Base-by-base conservation (phyloP, 2,113 vertebrate species). In the Mesembrinibis cayennensis region DNA sequence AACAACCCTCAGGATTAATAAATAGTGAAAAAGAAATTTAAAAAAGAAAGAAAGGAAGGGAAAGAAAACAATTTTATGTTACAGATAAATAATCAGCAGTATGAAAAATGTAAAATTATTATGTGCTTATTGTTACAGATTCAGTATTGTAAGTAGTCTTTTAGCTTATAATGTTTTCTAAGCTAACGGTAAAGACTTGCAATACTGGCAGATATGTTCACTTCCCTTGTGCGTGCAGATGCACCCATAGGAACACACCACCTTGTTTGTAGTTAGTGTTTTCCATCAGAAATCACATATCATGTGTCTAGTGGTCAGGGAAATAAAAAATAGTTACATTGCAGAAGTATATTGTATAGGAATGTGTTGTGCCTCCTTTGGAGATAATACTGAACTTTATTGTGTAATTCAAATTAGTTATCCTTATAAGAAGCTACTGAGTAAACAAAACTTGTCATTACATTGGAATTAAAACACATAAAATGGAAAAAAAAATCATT, bases 161-260 rank as follows among this genome's bases (percentile, higher is more conserved):
- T 81, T 61, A 67, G 16, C 4, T 82, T 72, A 26, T 15, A 62
- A n/a, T 29, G 23, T 49, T 70, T 87, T 67, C 73, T 58, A 58
- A 66, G 34, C 29, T 61, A 70, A 29, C 19, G 32, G 21, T 80
- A 79, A 71, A 92, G 22, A 27, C 30, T 18, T 66, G 16, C 13
- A 61, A 26, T 50, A 44, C 22, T 42, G 19, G 11, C 44, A 82
- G 70, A 45, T 40, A 49, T 10, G 15, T 81, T 67, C 52, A 62
- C 30, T 40, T 65, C 45, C 65, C 18, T 18, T 58, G 30, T 63
- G 29, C 1, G 0, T 1, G 5, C 0, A 3, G 34, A 62, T 21
- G 26, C 13, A 21, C 16, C 20, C 12, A 53, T 13, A 79, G 9
- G 26, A 40, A 32, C 3, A 12, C 29, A 17, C 6, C 11, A 29